Evolutionary conservation across 2,888 invertebrate genomes (phyloP).

Genomic region (Sinohyriopsis cumingii): DNA sequence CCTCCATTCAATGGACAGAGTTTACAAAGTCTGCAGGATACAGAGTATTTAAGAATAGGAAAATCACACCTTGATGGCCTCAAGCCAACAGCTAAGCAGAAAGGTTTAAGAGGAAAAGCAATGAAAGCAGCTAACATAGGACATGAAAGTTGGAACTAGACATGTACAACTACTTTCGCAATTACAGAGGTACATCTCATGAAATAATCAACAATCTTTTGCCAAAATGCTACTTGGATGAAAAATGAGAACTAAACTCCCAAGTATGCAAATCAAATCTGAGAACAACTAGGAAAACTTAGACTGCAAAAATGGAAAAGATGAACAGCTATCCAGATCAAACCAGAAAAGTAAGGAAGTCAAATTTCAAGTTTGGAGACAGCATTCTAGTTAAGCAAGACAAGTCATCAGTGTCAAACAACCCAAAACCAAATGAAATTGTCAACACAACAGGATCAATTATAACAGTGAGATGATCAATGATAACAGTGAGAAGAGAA

Average conservation of each 20-base stretch:
- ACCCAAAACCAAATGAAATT: too few relatives aligned
- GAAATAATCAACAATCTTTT: conserved; percentile 8
- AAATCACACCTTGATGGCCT: conserved; percentile 24
- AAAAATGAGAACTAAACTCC: conserved; percentile 10
- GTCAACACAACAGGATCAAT: too few relatives aligned
- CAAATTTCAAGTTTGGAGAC: too few relatives aligned
- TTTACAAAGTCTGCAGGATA: conserved; percentile 20
- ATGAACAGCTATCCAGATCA: conserved; percentile 6
- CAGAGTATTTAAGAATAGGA: conserved; percentile 25
- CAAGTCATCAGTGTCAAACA: too few relatives aligned
- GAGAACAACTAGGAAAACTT: neutral
- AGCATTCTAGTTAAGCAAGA: too few relatives aligned
- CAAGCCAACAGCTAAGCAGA: conserved; percentile 28
- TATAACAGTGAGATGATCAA: too few relatives aligned
- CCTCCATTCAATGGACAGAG: neutral
- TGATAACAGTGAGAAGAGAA: too few relatives aligned
- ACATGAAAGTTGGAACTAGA: conserved; percentile 26
- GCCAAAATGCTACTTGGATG: conserved; percentile 5
- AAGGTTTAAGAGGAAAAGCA: conserved; percentile 30
- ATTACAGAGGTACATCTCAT: conserved; percentile 16
- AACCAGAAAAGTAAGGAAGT: too few relatives aligned
- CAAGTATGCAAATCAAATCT: neutral
- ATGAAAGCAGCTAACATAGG: too few relatives aligned
- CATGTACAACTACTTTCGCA: conserved; percentile 11
- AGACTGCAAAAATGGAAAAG: neutral